Evolutionary conservation across 1,140 invertebrate genomes (phyloP).

Genomic region (Helicoverpa armigera): DNA sequence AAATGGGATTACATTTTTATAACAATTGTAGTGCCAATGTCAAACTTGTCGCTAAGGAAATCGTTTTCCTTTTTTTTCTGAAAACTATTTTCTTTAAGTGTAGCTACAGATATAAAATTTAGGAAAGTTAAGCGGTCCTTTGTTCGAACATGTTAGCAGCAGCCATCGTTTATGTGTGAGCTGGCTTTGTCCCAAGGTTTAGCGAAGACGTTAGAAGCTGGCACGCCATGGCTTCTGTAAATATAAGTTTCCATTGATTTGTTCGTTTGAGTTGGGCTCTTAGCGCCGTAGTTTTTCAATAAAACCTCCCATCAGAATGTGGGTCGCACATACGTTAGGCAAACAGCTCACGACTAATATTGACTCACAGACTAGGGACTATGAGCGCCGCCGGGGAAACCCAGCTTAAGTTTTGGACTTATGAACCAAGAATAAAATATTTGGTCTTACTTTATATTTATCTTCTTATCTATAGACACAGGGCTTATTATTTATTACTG

Average conservation of each 20-base stretch:
- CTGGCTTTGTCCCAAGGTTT: slow-evolving; percentile 9
- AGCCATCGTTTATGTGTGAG: not conserved
- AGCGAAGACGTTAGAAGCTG: slow-evolving; percentile 9
- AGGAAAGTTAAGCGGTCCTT: not conserved
- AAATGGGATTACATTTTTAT: too few relatives aligned
- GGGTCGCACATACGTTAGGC: slow-evolving; percentile 22
- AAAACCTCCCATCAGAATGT: slow-evolving; percentile 30
- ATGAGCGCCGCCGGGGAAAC: not conserved
- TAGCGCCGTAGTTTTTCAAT: slow-evolving; percentile 27
- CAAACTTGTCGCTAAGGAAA: too few relatives aligned
- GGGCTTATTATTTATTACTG: not conserved
- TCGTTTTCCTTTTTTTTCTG: too few relatives aligned
- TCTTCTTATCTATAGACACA: too few relatives aligned
- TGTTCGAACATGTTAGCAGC: not conserved
- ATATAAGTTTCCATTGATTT: slow-evolving; percentile 28
- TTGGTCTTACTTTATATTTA: not conserved
- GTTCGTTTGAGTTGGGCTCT: slow-evolving; percentile 3
- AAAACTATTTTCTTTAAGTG: too few relatives aligned
- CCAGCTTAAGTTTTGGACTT: not conserved
- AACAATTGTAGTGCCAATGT: too few relatives aligned
- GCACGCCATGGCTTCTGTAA: slow-evolving; percentile 4
- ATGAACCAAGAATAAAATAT: not conserved
- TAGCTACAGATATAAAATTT: too few relatives aligned
- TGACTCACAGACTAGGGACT: not conserved
- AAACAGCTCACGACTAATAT: slow-evolving; percentile 11